Evolutionary conservation across 2,113 vertebrate genomes (phyloP).

Genomic region (Rana temporaria): DNA sequence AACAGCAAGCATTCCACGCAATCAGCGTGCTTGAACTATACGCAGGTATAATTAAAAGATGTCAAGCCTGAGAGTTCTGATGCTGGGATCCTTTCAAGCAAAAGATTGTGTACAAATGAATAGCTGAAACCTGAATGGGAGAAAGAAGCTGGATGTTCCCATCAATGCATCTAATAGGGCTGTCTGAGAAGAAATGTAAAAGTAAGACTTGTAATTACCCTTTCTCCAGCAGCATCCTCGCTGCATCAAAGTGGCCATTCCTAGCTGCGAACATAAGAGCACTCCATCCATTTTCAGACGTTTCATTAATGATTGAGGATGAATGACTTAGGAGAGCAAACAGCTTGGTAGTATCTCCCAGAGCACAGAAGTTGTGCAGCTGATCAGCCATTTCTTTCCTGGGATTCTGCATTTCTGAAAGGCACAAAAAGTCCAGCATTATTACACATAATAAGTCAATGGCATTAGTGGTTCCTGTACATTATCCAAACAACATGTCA

Average conservation of each 20-base stretch:
- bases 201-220: slow-evolving; percentile 74
- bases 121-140: neutral
- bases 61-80: neutral
- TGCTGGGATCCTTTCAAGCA: neutral
- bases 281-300: slow-evolving; percentile 84
- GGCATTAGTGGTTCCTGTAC: too few relatives aligned
- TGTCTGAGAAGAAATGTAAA: slow-evolving; percentile 15
- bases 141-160: neutral
- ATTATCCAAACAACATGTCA: too few relatives aligned
- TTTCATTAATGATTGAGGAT: slow-evolving; percentile 77
- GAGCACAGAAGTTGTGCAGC: slow-evolving; percentile 78
- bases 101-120: slow-evolving; percentile 16
- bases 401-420: slow-evolving; percentile 67
- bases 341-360: slow-evolving; percentile 77
- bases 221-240: slow-evolving; percentile 76
- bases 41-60: slow-evolving; percentile 8
- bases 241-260: slow-evolving; percentile 80
- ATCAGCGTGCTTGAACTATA: neutral
- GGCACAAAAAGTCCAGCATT: slow-evolving; percentile 46
- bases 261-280: slow-evolving; percentile 89
- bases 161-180: neutral
- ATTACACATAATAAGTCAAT: neutral
- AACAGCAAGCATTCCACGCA: too few relatives aligned
- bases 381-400: slow-evolving; percentile 72
- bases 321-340: slow-evolving; percentile 69